Percentiles rank a stretch among this genome's conserved stretches.
Evolutionary conservation across 2,113 vertebrate genomes (phyloP).

Genomic region (Neotoma lepida): DNA sequence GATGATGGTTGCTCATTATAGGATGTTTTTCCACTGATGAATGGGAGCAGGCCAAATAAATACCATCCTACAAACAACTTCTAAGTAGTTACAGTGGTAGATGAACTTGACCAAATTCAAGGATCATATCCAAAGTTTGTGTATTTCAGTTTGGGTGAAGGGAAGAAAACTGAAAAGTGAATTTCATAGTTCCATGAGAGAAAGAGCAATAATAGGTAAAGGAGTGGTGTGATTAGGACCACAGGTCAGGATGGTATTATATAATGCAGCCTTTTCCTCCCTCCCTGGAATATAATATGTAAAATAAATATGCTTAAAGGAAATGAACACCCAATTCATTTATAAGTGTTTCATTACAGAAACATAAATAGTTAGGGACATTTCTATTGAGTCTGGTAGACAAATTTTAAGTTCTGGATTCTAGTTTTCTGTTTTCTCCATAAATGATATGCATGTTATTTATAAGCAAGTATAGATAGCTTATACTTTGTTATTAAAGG

Average conservation of each 20-base stretch:
- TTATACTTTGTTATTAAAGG: not conserved
- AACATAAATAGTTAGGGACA: not conserved
- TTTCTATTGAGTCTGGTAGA: not conserved
- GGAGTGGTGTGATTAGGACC: not conserved
- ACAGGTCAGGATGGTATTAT: not conserved
- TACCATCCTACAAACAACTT: not conserved
- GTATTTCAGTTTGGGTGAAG: not conserved
- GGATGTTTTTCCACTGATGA: not conserved
- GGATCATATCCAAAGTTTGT: not conserved
- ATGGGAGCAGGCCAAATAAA: not conserved
- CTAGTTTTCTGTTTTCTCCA: not conserved
- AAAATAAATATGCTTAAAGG: slow-evolving; percentile 19
- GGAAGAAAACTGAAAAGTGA: not conserved
- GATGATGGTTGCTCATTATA: not conserved
- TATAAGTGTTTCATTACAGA: not conserved
- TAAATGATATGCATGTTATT: slow-evolving; percentile 20
- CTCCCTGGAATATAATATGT: no score
- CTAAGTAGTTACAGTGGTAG: not conserved
- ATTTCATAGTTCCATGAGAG: not conserved
- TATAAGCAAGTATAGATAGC: not conserved
- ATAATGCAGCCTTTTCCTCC: not conserved
- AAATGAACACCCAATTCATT: not conserved
- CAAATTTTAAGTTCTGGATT: slow-evolving; percentile 7
- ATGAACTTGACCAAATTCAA: not conserved
- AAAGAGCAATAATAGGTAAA: not conserved